These are phyloP conservation scores for Lasioglossum albipes DNA, from an alignment of 1,140 invertebrate species.

Conservation along the genomic window DNA sequence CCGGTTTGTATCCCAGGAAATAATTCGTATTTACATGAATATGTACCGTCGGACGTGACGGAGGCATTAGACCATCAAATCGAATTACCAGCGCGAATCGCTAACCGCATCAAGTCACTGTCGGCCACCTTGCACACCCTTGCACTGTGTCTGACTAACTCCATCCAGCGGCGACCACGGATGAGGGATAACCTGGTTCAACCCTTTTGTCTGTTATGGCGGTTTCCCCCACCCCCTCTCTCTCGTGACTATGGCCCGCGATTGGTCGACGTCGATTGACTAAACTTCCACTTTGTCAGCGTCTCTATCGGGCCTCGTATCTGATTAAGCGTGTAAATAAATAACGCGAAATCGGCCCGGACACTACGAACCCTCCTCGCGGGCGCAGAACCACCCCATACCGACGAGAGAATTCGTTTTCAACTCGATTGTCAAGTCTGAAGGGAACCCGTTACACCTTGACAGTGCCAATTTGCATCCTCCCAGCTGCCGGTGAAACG, in stretches of 20 bases:
- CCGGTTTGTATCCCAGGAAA: slow-evolving; percentile 51
- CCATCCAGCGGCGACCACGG: slow-evolving; percentile 43
- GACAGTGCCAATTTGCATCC: neutral
- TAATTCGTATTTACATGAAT: slow-evolving; percentile 76
- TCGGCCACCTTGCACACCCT: slow-evolving; percentile 68
- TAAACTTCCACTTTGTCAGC: slow-evolving; percentile 46
- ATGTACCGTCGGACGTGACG: slow-evolving; percentile 61
- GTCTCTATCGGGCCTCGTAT: slow-evolving; percentile 17
- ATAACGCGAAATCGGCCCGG: slow-evolving; percentile 18
- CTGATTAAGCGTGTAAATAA: slow-evolving; percentile 50
- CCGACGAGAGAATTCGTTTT: neutral
- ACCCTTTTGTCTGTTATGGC: slow-evolving; percentile 58
- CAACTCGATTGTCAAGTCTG: neutral
- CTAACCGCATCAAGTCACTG: slow-evolving; percentile 75
- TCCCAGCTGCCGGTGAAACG: neutral
- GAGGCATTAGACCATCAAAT: slow-evolving; percentile 72
- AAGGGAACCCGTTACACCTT: neutral
- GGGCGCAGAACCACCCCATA: neutral
- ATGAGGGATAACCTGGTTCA: slow-evolving; percentile 58
- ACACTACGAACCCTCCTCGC: neutral
- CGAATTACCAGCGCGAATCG: slow-evolving; percentile 71
- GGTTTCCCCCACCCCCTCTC: neutral
- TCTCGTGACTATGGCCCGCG: slow-evolving; percentile 38
- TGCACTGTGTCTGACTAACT: slow-evolving; percentile 67
- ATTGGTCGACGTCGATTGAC: slow-evolving; percentile 63